Conservation (phyloP, 1,140 invertebrate species). For the Aphis gossypii region DNA sequence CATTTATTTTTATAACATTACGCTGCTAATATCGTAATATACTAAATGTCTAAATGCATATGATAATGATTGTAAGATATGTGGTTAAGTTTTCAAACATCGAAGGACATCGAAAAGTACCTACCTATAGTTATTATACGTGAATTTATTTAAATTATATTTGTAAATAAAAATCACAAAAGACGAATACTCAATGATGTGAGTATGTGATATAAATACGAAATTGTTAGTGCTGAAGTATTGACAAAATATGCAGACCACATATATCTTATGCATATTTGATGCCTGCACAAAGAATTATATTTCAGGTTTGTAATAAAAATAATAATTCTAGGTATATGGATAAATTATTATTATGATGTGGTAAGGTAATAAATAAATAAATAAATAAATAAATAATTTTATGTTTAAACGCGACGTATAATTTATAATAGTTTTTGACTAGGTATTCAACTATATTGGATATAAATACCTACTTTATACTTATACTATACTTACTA, state of each 20-base stretch:
- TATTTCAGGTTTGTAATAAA: background rate
- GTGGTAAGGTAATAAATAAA: too few relatives aligned
- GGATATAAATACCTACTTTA: too few relatives aligned
- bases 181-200: background rate
- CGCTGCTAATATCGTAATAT: background rate
- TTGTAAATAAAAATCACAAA: background rate
- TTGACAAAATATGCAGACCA: background rate
- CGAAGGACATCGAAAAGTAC: background rate
- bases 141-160: background rate
- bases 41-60: too few relatives aligned
- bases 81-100: background rate
- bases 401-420: too few relatives aligned
- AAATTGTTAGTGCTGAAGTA: background rate
- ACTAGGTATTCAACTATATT: too few relatives aligned
- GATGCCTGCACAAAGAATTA: background rate
- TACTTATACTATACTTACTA: too few relatives aligned
- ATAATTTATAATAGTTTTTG: too few relatives aligned
- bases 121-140: background rate
- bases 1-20: background rate
- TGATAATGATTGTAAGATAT: background rate
- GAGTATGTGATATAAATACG: background rate
- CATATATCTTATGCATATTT: background rate
- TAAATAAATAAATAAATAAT: too few relatives aligned
- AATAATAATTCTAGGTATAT: background rate
- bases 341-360: background rate